These are phyloP conservation scores for Smithornis capensis DNA, from an alignment of 2,113 vertebrate genomes.

Conservation along the genomic window DNA sequence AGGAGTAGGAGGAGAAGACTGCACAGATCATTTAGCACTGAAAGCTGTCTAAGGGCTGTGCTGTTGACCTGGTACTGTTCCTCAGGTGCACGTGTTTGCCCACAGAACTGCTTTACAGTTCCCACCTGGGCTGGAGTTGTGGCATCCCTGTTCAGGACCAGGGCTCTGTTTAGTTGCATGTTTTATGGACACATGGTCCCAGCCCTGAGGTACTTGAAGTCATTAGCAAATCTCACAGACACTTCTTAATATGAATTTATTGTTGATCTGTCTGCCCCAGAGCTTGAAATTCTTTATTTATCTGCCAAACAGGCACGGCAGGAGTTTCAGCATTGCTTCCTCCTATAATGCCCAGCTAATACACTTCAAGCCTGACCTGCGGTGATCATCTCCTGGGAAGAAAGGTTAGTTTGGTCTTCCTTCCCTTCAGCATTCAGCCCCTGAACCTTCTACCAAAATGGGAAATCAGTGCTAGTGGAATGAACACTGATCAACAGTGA, in stretches of 20 bases:
- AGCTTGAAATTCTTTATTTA: conserved; percentile 66
- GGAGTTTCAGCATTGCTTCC: conserved; percentile 61
- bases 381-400: conserved; percentile 47
- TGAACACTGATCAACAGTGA: conserved; percentile 50
- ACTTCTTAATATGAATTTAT: conserved; percentile 54
- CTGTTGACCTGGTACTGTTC: background rate
- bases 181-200: background rate
- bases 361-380: conserved; percentile 46
- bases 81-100: background rate
- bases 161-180: background rate
- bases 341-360: background rate
- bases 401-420: conserved; percentile 25
- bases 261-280: conserved; percentile 62
- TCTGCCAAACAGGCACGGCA: conserved; percentile 57
- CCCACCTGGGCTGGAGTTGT: background rate
- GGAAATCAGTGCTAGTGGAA: conserved; percentile 32
- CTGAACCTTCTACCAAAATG: conserved; percentile 51
- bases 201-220: background rate
- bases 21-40: background rate
- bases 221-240: conserved; percentile 57
- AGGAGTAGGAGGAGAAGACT: background rate
- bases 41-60: background rate
- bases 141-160: background rate
- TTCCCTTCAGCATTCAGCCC: conserved; percentile 36
- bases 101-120: background rate